Evolutionary conservation across 2,888 invertebrate species (phyloP), one percentile per base, ranked within the genome.

Genomic region (Mechanitis mazaeus): DNA sequence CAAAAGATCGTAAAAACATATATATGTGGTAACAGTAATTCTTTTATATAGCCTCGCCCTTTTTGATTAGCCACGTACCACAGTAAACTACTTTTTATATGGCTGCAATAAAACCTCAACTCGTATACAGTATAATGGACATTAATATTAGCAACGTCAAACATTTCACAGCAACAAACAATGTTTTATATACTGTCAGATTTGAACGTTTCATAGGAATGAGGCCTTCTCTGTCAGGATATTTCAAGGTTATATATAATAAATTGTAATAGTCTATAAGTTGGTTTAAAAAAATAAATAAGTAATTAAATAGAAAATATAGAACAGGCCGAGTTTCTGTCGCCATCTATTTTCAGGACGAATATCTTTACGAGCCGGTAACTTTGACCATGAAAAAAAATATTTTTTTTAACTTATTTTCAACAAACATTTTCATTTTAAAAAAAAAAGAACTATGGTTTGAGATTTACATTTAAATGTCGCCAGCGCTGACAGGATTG

Each of bases 401-500:
- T 1, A 1, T 20, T 20, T 20, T 20, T 20, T 20, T 20, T 20
- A 20, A 20, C 20, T 20, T 20, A 20, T 20, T 20, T 20, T 20
- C 20, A 20, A 20, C 1, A 20, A 20, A 20, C 20, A 20, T 20
- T 20, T 20, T 20, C 20, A 20, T 20, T 20, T 20, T 20, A 20
- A 1, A 20, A 20, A 20, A 20, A 20, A 20, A 20, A 20, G 20
- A 20, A 56, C 55, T 59, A 38, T 31, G 58, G 53, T 55, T 60
- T 61, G 31, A 60, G 55, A 64, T 62, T 60, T 62, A 64, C 58
- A 62, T 64, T 66, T 62, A 59, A 62, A 64, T 64, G 66, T 66
- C 64, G 57, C 62, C 66, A 64, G 54, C 56, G 66, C 58, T 66
- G 66, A 64, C 62, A 64, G 58, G 66, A 66, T 64, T 64, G 64